These are phyloP conservation scores for Drosophila neotestacea DNA, from an alignment of 2,888 invertebrate species.

Conservation along the genomic window DNA sequence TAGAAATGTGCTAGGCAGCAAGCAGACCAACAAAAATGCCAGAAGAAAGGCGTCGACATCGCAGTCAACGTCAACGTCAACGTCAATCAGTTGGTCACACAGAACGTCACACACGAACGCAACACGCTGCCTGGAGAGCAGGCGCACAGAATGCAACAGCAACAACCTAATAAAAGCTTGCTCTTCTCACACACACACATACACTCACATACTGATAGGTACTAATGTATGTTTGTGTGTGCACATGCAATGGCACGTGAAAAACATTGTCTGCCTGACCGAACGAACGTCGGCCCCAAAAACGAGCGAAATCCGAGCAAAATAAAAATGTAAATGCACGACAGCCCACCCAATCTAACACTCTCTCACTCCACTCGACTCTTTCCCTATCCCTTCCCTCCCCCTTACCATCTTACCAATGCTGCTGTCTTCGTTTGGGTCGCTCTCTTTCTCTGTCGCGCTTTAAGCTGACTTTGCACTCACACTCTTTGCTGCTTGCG, in stretches of 20 bases:
- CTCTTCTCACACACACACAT: slow-evolving; percentile 3
- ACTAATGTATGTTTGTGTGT: slow-evolving; percentile 32
- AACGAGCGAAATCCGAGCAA: slow-evolving; percentile 39
- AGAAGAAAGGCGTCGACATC: slow-evolving; percentile 1
- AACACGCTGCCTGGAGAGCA: slow-evolving; percentile 81
- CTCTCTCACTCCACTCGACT: background rate
- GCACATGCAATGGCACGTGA: slow-evolving; percentile 78
- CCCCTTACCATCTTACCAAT: slow-evolving; percentile 8
- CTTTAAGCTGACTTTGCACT: slow-evolving; percentile 62
- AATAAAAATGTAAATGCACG: slow-evolving; percentile 1
- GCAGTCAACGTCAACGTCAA: slow-evolving; percentile 8
- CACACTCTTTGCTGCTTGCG: slow-evolving; percentile 37
- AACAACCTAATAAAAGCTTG: background rate
- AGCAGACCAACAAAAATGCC: background rate
- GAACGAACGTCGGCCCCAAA: slow-evolving; percentile 51
- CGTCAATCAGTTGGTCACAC: slow-evolving; percentile 71
- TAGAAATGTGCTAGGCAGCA: slow-evolving; percentile 5
- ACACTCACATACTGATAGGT: background rate
- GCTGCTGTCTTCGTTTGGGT: background rate
- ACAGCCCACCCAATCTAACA: slow-evolving; percentile 13
- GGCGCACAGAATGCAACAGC: slow-evolving; percentile 71
- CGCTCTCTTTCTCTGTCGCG: slow-evolving; percentile 29
- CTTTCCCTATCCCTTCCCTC: slow-evolving; percentile 1
- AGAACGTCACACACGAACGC: slow-evolving; percentile 84
- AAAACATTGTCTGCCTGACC: slow-evolving; percentile 76